phyloP scores from a whole-genome alignment of 2,797 vertebrate genomes.

The Cynodonichthys magdalenae region DNA sequence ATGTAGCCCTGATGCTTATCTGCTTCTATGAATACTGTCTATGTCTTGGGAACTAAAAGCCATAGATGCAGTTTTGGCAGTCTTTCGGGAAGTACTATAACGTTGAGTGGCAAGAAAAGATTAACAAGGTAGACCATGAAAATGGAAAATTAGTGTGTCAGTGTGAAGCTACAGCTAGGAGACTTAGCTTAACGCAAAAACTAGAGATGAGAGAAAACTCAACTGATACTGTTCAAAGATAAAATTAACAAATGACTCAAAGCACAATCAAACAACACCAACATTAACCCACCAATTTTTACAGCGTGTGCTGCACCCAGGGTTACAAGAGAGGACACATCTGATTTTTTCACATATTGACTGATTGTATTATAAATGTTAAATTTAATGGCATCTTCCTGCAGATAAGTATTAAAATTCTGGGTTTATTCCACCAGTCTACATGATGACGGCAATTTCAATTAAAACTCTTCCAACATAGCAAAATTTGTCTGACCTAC shows the following conservation, averaged over 20 bases:
- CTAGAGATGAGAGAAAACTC: neutral
- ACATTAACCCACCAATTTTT: neutral
- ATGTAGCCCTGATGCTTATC: conserved; percentile 68
- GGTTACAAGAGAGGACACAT: neutral
- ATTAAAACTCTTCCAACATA: no score
- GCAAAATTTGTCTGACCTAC: no score
- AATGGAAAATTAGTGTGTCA: neutral
- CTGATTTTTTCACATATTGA: neutral
- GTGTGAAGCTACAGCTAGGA: neutral
- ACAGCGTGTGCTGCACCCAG: neutral
- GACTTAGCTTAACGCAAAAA: neutral
- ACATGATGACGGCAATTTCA: no score
- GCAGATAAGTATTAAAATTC: no score
- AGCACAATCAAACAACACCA: neutral
- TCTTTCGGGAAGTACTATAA: neutral
- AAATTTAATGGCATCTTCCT: no score
- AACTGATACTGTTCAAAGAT: neutral
- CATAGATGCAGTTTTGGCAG: conserved; percentile 1
- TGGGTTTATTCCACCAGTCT: no score
- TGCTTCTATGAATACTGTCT: conserved; percentile 41
- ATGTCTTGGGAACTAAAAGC: conserved; percentile 8
- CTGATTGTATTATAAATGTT: no score
- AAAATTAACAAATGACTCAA: neutral
- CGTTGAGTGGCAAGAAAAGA: neutral
- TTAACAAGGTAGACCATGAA: neutral